Evolutionary conservation across 1,140 invertebrate species (phyloP), one percentile per base, ranked within the genome.

Genomic region (Drosophila nikananu): DNA sequence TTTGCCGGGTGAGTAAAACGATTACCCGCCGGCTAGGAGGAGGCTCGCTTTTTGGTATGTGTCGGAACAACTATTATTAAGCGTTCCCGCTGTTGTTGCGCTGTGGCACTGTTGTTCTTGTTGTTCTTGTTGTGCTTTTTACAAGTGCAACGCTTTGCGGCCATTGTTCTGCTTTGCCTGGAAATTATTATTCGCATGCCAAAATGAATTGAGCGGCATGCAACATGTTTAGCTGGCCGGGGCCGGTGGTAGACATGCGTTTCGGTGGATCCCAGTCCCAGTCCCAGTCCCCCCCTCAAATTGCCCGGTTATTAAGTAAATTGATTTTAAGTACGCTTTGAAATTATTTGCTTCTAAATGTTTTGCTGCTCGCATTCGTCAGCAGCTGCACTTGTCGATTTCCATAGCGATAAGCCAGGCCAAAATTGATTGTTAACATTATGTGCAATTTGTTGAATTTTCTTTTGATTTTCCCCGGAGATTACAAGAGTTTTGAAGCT

Each of bases 231-330:
- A 86, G 82, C 74, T 62, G 32, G n/a, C 39, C 51, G 51, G 32
- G n/a, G 32, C 51, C 65, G 68, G 32, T 67, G 37, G 37, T 58
- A 44, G 54, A 78, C 74, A 78, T 57, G 57, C 76, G 65, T 51
- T 41, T 35, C 37, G n/a, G 27, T 62, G 60, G 21, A 35, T 27
- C 41, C 27, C 41, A 39, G 7, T 3, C 37, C 35, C 71, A 17
- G 13, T 58, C 35, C 12, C 13, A 61, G 19, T 44, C 9, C 57
- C 66, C 42, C 58, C 64, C 68, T 83, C 63, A 89, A 91, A 92
- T 91, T 91, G 71, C 84, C 86, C 82, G 66, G 90, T 90, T 91
- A 91, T 91, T 91, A 91, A 91, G 84, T 91, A 91, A 91, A 91
- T 91, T 91, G 90, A 91, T 90, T 91, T 91, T 91, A 90, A 92